Evolutionary conservation across 2,888 invertebrate genomes (phyloP).

Genomic region (Bombylius major): DNA sequence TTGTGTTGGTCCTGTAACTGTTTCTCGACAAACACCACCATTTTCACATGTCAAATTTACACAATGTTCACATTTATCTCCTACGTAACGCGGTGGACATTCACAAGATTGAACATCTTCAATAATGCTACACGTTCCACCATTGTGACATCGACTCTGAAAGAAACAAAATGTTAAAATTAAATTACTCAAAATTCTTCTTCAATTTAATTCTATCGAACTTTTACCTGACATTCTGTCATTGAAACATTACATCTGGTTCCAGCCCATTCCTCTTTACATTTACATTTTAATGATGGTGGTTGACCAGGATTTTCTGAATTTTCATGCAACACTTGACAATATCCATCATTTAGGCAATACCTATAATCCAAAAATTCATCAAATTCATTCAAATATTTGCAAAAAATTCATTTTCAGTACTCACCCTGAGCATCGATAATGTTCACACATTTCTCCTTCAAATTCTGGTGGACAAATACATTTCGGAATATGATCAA

Average conservation of each 20-base stretch:
- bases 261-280: slow-evolving; percentile 52
- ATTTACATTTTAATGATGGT: slow-evolving; percentile 41
- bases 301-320: slow-evolving; percentile 14
- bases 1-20: slow-evolving; percentile 31
- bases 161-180: not conserved
- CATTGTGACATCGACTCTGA: slow-evolving; percentile 43
- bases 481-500: slow-evolving; percentile 46
- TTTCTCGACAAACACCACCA: slow-evolving; percentile 44
- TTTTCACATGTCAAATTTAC: slow-evolving; percentile 45
- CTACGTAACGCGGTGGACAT: slow-evolving; percentile 42
- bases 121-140: slow-evolving; percentile 43
- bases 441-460: slow-evolving; percentile 54
- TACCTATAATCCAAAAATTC: slow-evolving; percentile 22
- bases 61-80: slow-evolving; percentile 46
- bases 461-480: slow-evolving; percentile 50
- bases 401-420: not conserved
- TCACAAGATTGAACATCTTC: slow-evolving; percentile 37
- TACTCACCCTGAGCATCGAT: slow-evolving; percentile 47
- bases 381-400: not conserved
- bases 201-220: not conserved
- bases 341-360: slow-evolving; percentile 51
- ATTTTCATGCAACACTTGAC: slow-evolving; percentile 35
- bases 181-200: not conserved
- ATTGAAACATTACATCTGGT: slow-evolving; percentile 49
- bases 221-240: slow-evolving; percentile 38